phyloP scores from a whole-genome alignment of 2,888 invertebrate genomes.

The Philereme vetulata region DNA sequence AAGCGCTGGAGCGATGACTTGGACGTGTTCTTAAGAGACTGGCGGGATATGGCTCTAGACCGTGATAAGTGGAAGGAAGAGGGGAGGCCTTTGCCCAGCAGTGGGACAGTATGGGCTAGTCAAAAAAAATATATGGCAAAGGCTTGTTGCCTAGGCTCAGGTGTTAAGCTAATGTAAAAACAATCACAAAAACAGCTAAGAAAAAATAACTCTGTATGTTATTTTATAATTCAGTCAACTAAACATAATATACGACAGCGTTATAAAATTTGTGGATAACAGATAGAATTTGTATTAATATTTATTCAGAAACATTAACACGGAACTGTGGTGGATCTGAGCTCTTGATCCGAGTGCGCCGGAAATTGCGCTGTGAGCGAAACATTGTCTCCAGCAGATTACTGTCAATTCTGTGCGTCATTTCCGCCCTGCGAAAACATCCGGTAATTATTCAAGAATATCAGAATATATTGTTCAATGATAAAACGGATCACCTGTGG shows the following conservation, averaged over 20 bases:
- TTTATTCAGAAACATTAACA: slow-evolving; percentile 41
- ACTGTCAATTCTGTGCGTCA: slow-evolving; percentile 73
- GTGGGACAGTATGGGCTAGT: too few species aligned
- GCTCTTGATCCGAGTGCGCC: slow-evolving; percentile 54
- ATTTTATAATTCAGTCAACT: neutral
- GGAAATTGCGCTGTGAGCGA: slow-evolving; percentile 72
- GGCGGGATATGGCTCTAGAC: too few species aligned
- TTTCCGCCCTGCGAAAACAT: slow-evolving; percentile 73
- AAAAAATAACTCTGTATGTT: neutral
- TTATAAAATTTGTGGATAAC: slow-evolving; percentile 31
- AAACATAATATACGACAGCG: slow-evolving; percentile 8
- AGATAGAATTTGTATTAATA: slow-evolving; percentile 39
- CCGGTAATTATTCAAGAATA: slow-evolving; percentile 66
- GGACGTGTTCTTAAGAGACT: too few species aligned
- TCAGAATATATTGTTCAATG: slow-evolving; percentile 60
- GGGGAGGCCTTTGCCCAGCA: too few species aligned
- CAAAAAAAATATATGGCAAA: too few species aligned
- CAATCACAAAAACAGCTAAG: too few species aligned
- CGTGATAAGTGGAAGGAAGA: too few species aligned
- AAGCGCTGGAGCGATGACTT: too few species aligned
- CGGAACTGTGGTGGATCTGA: slow-evolving; percentile 31
- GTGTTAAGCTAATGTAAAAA: too few species aligned
- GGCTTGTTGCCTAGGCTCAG: too few species aligned
- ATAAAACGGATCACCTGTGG: slow-evolving; percentile 54
- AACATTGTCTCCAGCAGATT: slow-evolving; percentile 72